Conservation (phyloP, 2,113 vertebrate genomes). For the Xerus inauris region DNA sequence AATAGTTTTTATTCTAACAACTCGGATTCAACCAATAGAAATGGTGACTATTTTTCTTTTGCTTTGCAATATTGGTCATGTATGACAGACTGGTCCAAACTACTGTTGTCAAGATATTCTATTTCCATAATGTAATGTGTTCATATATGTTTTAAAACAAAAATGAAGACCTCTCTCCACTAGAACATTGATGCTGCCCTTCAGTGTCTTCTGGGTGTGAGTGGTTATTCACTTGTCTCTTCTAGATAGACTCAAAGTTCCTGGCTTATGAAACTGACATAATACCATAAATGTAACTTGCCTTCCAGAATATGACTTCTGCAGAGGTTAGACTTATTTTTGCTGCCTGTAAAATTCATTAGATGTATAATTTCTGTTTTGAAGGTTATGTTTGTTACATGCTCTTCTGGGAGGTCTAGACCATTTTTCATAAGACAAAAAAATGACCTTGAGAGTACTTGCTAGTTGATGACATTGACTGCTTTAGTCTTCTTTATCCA, state of each 20-base stretch:
- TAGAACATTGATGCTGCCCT: conserved; percentile 43
- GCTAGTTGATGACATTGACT: background rate
- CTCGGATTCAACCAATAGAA: conserved; percentile 71
- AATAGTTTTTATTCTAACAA: conserved; percentile 66
- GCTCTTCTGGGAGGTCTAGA: conserved; percentile 69
- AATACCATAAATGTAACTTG: conserved; percentile 74
- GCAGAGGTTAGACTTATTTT: conserved; percentile 65
- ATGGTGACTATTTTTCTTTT: conserved; percentile 73
- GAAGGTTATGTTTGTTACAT: conserved; percentile 44
- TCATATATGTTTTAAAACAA: conserved; percentile 19
- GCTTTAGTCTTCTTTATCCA: conserved; percentile 53
- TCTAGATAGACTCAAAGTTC: conserved; percentile 70
- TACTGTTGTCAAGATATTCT: conserved; percentile 67
- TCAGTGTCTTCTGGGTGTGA: conserved; percentile 57
- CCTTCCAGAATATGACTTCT: conserved; percentile 77
- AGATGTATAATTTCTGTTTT: conserved; percentile 49
- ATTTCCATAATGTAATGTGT: conserved; percentile 76
- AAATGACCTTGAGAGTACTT: conserved; percentile 12
- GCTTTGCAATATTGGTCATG: conserved; percentile 65
- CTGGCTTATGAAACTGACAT: conserved; percentile 67
- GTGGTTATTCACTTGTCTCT: conserved; percentile 69
- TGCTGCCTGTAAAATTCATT: conserved; percentile 75
- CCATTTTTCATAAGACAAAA: conserved; percentile 63
- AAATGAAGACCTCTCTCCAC: conserved; percentile 68
- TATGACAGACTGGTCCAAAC: conserved; percentile 57